Evolutionary conservation across 2,797 vertebrate genomes (phyloP), one percentile per base, ranked within the genome.

Genomic region (Meriones psammophilus): DNA sequence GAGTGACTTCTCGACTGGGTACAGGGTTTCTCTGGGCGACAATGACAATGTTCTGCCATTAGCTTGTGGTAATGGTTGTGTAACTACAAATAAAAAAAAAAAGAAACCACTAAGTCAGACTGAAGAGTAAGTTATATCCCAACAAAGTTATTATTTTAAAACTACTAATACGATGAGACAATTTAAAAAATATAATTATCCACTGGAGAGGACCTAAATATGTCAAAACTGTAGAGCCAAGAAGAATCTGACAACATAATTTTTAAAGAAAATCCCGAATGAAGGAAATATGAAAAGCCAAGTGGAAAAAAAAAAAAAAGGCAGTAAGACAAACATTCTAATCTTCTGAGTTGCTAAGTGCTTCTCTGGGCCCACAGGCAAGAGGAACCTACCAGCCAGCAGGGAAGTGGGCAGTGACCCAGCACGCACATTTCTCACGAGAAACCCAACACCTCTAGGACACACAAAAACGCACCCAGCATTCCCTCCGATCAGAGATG

Each of bases 31-130:
- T 93, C 71, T 71, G 42, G 28, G 42, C 88, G 50, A 46, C 91
- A 56, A 89, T 89, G 46, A 87, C 76, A 92, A 96, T 68, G 24
- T 89, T 89, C 87, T 95, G 91, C 90, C 93, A 87, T 95, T 88
- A 92, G 76, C 88, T 22, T 84, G 66, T 64, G 91, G 71, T 33
- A 20, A 84, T 42, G 26, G 42, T 5, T 79, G 8, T 9, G 54
- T 60, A 89, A 64, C 56, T 88, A 50, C 24, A 78, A 94, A 92
- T 60, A 74, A 13, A 42, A 74, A n/a, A 13, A 62, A 87, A 94
- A 97, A 83, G 62, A 54, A 26, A 42, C 80, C 86, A 89, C 66
- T 42, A 79, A 86, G 60, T 17, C n/a, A 17, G 68, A 79, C 62
- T 30, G 66, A 91, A 78, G 71, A 17, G 24, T 68, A 46, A 76